These are phyloP conservation scores for Tetraneura akinire DNA, from an alignment of 1,140 invertebrate genomes.

Conservation along the genomic window DNA sequence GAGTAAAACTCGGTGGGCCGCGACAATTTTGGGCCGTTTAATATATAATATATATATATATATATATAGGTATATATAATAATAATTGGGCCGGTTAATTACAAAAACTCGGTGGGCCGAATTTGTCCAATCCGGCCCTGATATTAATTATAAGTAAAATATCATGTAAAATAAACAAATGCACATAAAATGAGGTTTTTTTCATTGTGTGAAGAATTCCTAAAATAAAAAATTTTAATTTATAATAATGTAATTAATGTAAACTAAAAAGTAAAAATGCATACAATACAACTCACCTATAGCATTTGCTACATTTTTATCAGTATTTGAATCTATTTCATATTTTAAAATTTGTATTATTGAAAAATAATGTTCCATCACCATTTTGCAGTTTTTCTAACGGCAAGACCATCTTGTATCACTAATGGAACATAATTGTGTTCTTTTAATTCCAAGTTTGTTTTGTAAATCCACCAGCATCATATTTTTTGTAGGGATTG, in stretches of 20 bases:
- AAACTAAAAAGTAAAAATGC: not conserved
- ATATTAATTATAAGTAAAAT: no score
- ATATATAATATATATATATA: no score
- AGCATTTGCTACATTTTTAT: constrained; percentile 2
- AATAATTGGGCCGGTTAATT: no score
- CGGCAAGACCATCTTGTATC: constrained; percentile 3
- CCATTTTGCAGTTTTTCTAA: constrained; percentile 11
- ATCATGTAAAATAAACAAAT: not conserved
- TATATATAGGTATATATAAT: no score
- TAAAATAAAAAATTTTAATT: not conserved
- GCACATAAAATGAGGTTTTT: not conserved
- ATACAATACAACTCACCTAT: not conserved
- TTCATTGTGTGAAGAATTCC: not conserved
- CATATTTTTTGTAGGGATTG: not conserved
- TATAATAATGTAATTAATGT: not conserved
- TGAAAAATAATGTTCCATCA: constrained; percentile 2
- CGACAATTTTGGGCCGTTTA: no score
- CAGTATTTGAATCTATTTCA: not conserved
- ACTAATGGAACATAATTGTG: not conserved
- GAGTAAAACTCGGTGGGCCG: no score
- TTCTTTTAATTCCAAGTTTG: constrained; percentile 1
- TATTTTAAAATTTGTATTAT: constrained; percentile 11
- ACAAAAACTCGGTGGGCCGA: no score
- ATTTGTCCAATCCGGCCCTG: no score
- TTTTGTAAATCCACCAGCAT: not conserved